Percentiles rank a stretch among this genome's conserved stretches.
phyloP scores from a whole-genome alignment of 1,140 invertebrate genomes.

The Kradibia gibbosae region DNA sequence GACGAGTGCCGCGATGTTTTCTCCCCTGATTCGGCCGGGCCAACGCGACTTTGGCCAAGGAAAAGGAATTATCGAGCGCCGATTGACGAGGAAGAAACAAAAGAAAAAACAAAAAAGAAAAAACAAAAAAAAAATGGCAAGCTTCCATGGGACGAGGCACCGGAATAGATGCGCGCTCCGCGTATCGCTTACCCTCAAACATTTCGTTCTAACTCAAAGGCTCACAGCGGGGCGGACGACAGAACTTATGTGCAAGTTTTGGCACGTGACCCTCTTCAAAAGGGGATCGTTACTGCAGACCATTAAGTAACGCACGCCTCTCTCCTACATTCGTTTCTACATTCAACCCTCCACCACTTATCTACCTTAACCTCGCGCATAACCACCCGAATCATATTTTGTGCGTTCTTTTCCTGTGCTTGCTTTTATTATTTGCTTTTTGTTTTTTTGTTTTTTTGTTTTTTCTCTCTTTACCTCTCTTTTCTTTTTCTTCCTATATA shows the following conservation, averaged over 20 bases:
- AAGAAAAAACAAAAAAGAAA: too few relatives aligned
- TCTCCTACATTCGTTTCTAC: neutral
- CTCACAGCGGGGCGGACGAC: neutral
- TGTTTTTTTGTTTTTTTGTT: too few relatives aligned
- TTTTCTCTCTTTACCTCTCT: too few relatives aligned
- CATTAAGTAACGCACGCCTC: constrained; percentile 17
- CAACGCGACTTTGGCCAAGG: too few relatives aligned
- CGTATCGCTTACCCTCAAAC: neutral
- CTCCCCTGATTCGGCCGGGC: too few relatives aligned
- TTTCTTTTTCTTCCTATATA: constrained; percentile 12
- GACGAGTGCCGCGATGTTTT: too few relatives aligned
- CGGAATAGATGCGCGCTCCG: neutral
- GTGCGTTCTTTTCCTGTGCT: constrained; percentile 35
- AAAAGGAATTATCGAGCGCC: too few relatives aligned
- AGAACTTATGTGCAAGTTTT: constrained; percentile 3
- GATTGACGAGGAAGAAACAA: too few relatives aligned
- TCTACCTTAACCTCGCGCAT: neutral
- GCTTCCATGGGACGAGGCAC: neutral
- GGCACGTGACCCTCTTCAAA: constrained; percentile 28
- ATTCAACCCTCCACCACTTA: constrained; percentile 12
- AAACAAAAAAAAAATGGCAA: too few relatives aligned
- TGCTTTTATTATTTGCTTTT: too few relatives aligned
- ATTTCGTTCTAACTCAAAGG: neutral
- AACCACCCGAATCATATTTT: constrained; percentile 15
- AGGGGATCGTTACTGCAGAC: constrained; percentile 19